A percentile compares a stretch with the other conserved stretches of the same genome.
These are phyloP conservation scores for Paragorgia papillata DNA, from an alignment of 92 coral and sea anemone species.

Conservation along the genomic window DNA sequence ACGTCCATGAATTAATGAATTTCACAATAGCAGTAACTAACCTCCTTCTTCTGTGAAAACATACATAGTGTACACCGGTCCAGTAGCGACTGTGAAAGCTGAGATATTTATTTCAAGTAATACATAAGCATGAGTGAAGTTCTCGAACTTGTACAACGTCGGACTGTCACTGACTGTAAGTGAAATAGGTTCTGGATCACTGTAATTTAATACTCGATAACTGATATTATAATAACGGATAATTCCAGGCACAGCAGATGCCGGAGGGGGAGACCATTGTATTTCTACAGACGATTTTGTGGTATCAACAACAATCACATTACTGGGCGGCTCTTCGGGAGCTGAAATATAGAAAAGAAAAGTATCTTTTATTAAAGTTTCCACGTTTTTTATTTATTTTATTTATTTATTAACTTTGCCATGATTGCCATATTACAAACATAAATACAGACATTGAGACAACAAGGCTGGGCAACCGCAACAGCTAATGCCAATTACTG, in stretches of 20 bases:
- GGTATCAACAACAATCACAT: constrained; percentile 42
- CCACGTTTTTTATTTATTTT: too few species aligned
- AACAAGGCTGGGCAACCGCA: too few species aligned
- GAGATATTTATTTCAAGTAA: constrained; percentile 13
- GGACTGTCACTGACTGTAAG: not conserved
- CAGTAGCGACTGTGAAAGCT: constrained; percentile 13
- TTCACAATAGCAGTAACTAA: too few species aligned
- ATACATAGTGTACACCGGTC: constrained; percentile 18
- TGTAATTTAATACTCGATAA: constrained; percentile 12
- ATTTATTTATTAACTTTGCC: too few species aligned
- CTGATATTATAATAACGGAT: constrained; percentile 22
- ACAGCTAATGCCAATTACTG: too few species aligned
- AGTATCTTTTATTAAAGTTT: too few species aligned
- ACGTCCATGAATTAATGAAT: too few species aligned
- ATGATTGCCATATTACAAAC: too few species aligned
- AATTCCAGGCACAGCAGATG: constrained; percentile 9
- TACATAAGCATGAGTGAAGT: not conserved
- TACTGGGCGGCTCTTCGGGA: constrained; percentile 43
- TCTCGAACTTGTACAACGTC: not conserved
- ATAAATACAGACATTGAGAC: too few species aligned
- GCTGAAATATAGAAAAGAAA: constrained; percentile 26
- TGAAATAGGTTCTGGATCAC: not conserved
- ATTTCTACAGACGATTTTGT: constrained; percentile 38
- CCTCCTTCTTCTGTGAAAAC: constrained; percentile 45
- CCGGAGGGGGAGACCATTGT: constrained; percentile 37